Conservation (phyloP, 2,797 vertebrate species). For the Mus caroli region DNA sequence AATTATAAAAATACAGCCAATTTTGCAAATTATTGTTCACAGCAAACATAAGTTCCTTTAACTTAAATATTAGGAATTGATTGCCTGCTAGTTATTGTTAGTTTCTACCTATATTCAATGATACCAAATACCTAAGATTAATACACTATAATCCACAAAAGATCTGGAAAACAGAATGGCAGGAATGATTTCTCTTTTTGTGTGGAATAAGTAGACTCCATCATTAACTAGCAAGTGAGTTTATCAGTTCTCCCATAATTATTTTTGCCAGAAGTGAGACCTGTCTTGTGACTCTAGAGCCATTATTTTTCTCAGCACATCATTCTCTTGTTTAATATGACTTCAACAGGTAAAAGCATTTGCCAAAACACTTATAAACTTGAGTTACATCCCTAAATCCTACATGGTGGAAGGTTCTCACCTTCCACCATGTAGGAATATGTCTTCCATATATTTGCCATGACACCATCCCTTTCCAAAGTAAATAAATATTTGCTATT, state of each 20-base stretch:
- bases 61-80: constrained; percentile 9
- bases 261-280: constrained; percentile 41
- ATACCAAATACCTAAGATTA: not conserved
- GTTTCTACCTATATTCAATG: not conserved
- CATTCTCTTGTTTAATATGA: constrained; percentile 13
- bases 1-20: not conserved
- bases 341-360: not conserved
- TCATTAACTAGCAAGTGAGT: not conserved
- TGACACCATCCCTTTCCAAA: not conserved
- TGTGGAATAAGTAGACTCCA: constrained; percentile 25
- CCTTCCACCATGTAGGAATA: too few relatives aligned
- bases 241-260: constrained; percentile 14
- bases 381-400: not conserved
- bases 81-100: not conserved
- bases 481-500: not conserved
- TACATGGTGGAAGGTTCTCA: too few relatives aligned
- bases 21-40: not conserved
- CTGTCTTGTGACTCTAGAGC: not conserved
- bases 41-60: not conserved
- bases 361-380: not conserved
- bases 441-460: not conserved
- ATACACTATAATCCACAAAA: constrained; percentile 20
- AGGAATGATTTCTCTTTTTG: constrained; percentile 1
- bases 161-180: not conserved
- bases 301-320: constrained; percentile 57